Base-by-base conservation (phyloP, 2,797 vertebrate genomes). In the Orientallactaga sibirica region DNA sequence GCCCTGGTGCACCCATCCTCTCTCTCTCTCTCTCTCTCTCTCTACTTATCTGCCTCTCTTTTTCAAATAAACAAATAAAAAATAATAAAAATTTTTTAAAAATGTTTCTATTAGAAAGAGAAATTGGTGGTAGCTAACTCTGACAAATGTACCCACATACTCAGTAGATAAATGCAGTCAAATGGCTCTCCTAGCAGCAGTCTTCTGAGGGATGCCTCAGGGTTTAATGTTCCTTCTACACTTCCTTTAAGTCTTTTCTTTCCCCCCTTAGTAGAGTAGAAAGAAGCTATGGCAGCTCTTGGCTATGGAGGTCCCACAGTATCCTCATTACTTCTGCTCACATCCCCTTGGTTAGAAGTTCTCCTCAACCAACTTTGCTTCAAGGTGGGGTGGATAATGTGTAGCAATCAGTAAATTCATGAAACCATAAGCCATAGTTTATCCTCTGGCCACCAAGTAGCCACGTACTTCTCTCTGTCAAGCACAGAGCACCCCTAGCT, bases 51-150 rank as follows among this genome's bases (percentile, higher is more conserved):
- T 37, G 33, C 33, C 33, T 37, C 48, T 48, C 48, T 48, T 9
- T 48, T 48, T 48, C 48, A 48, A 48, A 48, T 48, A 48, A 48
- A 48, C 10, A 48, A 48, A 48, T 37, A 37, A 37, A 37, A 37
- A 67, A n/a, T 74, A 19, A 84, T 94, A 68, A 24, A 87, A 92
- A 67, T 79, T 67, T 37, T 92, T 93, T 58, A 27, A 80, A 82
- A 20, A 41, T 27, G 61, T 19, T 3, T n/a, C 18, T 81, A 74
- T 82, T 55, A 55, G 70, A 27, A n/a, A 87, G n/a, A 55, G 4
- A 64, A 61, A 61, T 7, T 55, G 52, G 75, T 5, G 14, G 22
- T 67, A 83, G 25, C 20, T 66, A 27, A 61, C 82, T 48, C 77
- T 37, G 9, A 84, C 15, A 84, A 66, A 84, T 43, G 67, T 33